These are phyloP conservation scores for Siderastrea radians DNA, from an alignment of 92 coral and sea anemone species.

Conservation along the genomic window DNA sequence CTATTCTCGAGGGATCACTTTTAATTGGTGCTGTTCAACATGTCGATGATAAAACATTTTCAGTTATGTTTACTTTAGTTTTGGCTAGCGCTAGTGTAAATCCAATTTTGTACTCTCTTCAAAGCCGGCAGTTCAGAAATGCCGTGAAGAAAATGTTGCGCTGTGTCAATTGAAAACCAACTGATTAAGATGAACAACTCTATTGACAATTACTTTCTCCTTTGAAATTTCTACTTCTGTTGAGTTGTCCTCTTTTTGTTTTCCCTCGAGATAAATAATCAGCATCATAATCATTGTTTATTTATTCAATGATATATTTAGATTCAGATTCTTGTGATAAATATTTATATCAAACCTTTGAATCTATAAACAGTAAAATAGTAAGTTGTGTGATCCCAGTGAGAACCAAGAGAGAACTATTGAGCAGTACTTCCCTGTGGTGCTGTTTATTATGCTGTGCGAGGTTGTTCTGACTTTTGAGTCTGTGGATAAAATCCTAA, in stretches of 20 bases:
- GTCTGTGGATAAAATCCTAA: too few species aligned
- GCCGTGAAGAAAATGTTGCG: slow-evolving; percentile 36
- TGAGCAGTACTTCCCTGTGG: too few species aligned
- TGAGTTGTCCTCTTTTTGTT: neutral
- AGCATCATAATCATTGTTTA: neutral
- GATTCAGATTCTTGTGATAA: neutral
- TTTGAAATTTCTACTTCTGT: neutral
- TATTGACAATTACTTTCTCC: neutral
- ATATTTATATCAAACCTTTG: too few species aligned
- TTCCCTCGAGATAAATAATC: neutral
- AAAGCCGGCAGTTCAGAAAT: slow-evolving; percentile 49
- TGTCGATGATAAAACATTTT: slow-evolving; percentile 2
- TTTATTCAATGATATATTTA: neutral
- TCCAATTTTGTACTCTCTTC: slow-evolving; percentile 62
- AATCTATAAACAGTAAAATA: neutral
- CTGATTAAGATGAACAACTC: too few species aligned
- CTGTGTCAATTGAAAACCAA: neutral
- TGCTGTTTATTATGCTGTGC: too few species aligned
- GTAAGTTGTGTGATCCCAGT: neutral
- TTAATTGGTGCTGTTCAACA: slow-evolving; percentile 24
- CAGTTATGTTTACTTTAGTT: neutral
- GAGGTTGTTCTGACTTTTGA: too few species aligned
- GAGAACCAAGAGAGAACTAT: too few species aligned
- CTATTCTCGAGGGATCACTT: slow-evolving; percentile 38
- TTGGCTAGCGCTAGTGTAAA: slow-evolving; percentile 49